These are phyloP conservation scores for Lampropteryx suffumata DNA, from an alignment of 2,888 invertebrate genomes.

Conservation along the genomic window DNA sequence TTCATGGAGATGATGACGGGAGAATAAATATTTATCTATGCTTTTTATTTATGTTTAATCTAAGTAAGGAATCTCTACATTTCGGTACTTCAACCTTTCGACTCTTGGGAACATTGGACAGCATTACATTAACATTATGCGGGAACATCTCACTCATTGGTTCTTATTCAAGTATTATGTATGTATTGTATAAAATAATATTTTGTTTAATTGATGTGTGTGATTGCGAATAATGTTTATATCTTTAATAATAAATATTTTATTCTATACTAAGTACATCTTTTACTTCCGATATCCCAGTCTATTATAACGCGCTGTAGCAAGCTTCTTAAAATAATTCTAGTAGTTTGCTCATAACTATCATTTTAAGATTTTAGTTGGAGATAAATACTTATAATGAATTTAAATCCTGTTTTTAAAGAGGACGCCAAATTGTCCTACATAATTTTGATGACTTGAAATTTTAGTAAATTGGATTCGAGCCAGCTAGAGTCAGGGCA, in stretches of 20 bases:
- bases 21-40: constrained; percentile 84
- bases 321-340: constrained; percentile 53
- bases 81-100: constrained; percentile 71
- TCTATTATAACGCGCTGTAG: constrained; percentile 39
- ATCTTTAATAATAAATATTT: constrained; percentile 80
- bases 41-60: constrained; percentile 66
- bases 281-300: constrained; percentile 32
- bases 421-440: constrained; percentile 76
- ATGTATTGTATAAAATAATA: constrained; percentile 78
- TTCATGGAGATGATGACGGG: constrained; percentile 99
- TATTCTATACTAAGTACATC: constrained; percentile 67
- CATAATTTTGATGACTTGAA: constrained; percentile 76
- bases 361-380: constrained; percentile 59
- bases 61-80: constrained; percentile 72
- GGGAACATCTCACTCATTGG: constrained; percentile 53
- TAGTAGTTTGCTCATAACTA: constrained; percentile 49
- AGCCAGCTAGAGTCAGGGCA: constrained; percentile 52
- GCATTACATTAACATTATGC: constrained; percentile 49
- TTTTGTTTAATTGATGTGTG: constrained; percentile 76
- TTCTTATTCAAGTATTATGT: constrained; percentile 70
- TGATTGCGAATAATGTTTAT: constrained; percentile 78
- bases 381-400: constrained; percentile 74
- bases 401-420: constrained; percentile 68
- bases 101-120: constrained; percentile 65
- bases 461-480: constrained; percentile 63